Conservation (phyloP, 2,888 invertebrate genomes). For the Mamestra brassicae region DNA sequence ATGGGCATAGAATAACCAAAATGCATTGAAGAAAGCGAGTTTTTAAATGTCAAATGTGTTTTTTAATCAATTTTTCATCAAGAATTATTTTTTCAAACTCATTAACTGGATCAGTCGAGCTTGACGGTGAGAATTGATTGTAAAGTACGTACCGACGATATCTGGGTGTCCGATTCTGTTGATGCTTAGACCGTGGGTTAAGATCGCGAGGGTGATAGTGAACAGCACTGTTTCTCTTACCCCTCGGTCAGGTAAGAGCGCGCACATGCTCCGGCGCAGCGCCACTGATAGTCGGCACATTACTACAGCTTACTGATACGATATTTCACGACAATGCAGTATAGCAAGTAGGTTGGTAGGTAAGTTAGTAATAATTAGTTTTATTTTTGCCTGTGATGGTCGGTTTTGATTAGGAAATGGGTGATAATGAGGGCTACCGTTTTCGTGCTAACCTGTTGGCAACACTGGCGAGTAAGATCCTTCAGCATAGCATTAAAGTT, state of each 20-base stretch:
- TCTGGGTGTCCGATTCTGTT: slow-evolving; percentile 23
- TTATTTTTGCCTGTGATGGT: background rate
- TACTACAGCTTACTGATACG: slow-evolving; percentile 50
- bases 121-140: slow-evolving; percentile 37
- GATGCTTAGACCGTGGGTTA: slow-evolving; percentile 25
- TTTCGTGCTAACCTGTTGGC: too few species aligned
- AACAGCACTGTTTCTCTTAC: slow-evolving; percentile 31
- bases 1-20: slow-evolving; percentile 8
- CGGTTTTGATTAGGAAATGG: too few species aligned
- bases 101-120: slow-evolving; percentile 47
- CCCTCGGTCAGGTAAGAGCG: slow-evolving; percentile 28
- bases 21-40: background rate
- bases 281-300: slow-evolving; percentile 46
- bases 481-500: too few species aligned
- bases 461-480: too few species aligned
- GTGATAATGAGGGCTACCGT: too few species aligned
- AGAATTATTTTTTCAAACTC: slow-evolving; percentile 38
- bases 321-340: slow-evolving; percentile 33
- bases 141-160: slow-evolving; percentile 42
- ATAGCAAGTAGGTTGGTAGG: background rate
- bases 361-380: background rate
- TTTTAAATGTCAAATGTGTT: background rate
- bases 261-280: slow-evolving; percentile 26
- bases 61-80: slow-evolving; percentile 7
- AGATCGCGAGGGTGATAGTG: slow-evolving; percentile 5